Evolutionary conservation across 2,113 vertebrate species (phyloP), one percentile per base, ranked within the genome.

Genomic region (Chauna torquata): DNA sequence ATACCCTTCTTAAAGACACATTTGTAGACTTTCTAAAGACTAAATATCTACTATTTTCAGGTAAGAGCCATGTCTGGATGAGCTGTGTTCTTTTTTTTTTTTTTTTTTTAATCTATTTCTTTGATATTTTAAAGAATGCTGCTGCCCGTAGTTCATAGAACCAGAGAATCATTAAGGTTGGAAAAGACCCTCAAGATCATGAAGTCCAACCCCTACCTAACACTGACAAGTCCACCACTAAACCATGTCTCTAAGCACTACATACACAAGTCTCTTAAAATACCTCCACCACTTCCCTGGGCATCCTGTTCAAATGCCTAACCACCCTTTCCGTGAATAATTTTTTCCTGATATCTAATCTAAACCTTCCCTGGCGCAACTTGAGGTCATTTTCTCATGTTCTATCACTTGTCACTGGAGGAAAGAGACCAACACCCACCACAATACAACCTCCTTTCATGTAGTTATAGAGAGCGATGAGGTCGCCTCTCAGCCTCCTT

Each of bases 41-140:
- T 40, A 34, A 34, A 0, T 25, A 27, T 87, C 16, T 49, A 16
- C 7, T 62, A 5, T 49, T 85, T 88, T 47, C 4, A 59, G 12
- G 5, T 84, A 32, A 54, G 5, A 91, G 9, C 16, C 7, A 3
- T 38, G 13, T 2, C 15, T 75, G 10, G 2, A 42, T 50, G 15
- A 71, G 6, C 20, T 59, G 14, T 6, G 1, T 0, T 2, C 42
- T 28, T 61, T 38, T 77, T 42, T 42, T 9, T 42, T 42, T 42
- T 9, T 52, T 52, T 52, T 24, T 7, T 50, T 24, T 50, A 19
- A 58, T 15, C 9, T 10, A 5, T 52, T 74, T 74, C 14, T 69
- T 54, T 27, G 2, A 10, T 68, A 32, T 66, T 82, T 72, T 2
- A 5, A 40, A 55, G 69, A 87, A 45, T 27, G 0, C 2, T 27